Percentiles rank a stretch among this genome's conserved stretches.
Evolutionary conservation across 2,797 vertebrate genomes (phyloP).

Genomic region (Liparis tanakae): DNA sequence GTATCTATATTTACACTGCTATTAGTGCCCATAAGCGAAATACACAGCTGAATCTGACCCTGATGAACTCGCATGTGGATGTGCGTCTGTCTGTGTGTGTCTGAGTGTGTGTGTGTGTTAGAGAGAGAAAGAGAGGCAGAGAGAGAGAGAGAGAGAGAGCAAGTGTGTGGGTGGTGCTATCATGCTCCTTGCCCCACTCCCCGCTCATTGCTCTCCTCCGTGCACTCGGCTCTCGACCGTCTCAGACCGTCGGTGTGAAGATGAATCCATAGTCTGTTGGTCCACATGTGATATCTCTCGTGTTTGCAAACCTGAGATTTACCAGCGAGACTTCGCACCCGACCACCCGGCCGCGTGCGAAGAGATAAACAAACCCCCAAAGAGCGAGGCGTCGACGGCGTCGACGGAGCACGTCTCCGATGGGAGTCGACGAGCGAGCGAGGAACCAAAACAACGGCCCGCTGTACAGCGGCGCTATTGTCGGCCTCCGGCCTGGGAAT

Average conservation of each 20-base stretch:
- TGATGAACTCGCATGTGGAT: constrained; percentile 40
- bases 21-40: constrained; percentile 50
- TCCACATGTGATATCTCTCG: neutral
- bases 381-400: neutral
- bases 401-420: neutral
- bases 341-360: neutral
- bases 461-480: neutral
- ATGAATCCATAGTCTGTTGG: constrained; percentile 1
- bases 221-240: constrained; percentile 37
- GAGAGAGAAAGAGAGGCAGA: neutral
- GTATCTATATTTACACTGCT: constrained; percentile 61
- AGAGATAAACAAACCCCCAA: constrained; percentile 2
- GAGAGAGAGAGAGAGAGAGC: neutral
- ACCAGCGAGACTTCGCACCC: neutral
- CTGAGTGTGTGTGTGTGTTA: constrained; percentile 23
- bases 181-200: constrained; percentile 63
- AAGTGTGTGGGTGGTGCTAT: constrained; percentile 60
- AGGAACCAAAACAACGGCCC: constrained; percentile 14
- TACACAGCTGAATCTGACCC: constrained; percentile 56
- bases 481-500: constrained; percentile 24
- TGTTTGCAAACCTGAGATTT: constrained; percentile 1
- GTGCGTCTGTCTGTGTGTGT: constrained; percentile 39
- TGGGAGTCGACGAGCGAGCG: neutral
- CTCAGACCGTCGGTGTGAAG: constrained; percentile 12
- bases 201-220: constrained; percentile 45